These are phyloP conservation scores for Gymnocephalus cernua DNA, from an alignment of 2,113 vertebrate species.

Conservation along the genomic window DNA sequence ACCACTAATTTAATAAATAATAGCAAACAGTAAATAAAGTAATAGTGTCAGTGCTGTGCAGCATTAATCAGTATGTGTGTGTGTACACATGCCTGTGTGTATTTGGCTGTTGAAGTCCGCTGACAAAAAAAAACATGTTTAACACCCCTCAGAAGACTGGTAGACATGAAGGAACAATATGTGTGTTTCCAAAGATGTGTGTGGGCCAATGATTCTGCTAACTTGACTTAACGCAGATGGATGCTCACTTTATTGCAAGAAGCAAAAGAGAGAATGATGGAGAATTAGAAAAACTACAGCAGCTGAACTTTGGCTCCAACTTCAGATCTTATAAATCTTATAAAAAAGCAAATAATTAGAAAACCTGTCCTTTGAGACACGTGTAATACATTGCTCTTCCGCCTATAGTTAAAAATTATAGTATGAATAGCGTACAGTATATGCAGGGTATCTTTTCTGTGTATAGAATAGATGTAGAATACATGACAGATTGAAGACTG, in stretches of 20 bases:
- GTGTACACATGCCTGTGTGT: neutral
- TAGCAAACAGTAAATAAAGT: too few species aligned
- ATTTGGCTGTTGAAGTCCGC: neutral
- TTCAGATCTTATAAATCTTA: neutral
- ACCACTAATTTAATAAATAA: neutral
- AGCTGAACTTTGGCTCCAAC: neutral
- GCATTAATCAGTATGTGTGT: neutral
- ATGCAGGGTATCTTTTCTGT: neutral
- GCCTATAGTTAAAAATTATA: neutral
- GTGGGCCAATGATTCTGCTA: neutral
- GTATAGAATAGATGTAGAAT: conserved; percentile 1
- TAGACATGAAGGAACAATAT: conserved; percentile 8
- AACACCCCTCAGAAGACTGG: conserved; percentile 17
- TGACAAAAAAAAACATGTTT: conserved; percentile 15
- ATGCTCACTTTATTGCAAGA: neutral
- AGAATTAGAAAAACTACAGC: conserved; percentile 8
- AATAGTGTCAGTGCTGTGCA: neutral
- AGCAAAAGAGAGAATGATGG: neutral
- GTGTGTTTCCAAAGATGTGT: conserved; percentile 1
- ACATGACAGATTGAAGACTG: neutral
- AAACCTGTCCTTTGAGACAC: too few species aligned
- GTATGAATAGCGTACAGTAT: neutral
- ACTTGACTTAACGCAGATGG: conserved; percentile 21
- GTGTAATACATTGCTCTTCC: neutral
- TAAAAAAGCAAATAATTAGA: neutral